A percentile compares a stretch with the other conserved stretches of the same genome.
These are phyloP conservation scores for Drosophila yooni DNA, from an alignment of 2,888 invertebrate genomes.

Conservation along the genomic window DNA sequence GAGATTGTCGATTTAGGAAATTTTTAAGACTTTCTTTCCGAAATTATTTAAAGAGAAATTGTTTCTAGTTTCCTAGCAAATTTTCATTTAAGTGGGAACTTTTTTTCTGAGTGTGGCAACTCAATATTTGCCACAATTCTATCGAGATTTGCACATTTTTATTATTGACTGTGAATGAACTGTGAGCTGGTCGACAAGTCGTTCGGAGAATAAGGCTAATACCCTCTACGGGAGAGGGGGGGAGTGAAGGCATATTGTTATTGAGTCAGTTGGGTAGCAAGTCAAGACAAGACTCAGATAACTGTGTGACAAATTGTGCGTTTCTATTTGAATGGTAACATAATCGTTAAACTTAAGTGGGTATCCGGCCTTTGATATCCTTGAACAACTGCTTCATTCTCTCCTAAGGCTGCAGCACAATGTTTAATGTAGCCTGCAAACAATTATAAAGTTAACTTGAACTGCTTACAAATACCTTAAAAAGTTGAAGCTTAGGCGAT, in stretches of 20 bases:
- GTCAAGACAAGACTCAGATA: slow-evolving; percentile 12
- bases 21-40: neutral
- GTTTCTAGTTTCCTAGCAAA: neutral
- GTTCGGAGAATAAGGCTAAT: slow-evolving; percentile 24
- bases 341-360: slow-evolving; percentile 60
- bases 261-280: neutral
- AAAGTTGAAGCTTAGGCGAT: neutral
- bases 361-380: slow-evolving; percentile 20
- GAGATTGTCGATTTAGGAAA: neutral
- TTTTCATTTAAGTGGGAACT: too few relatives aligned
- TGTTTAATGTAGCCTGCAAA: slow-evolving; percentile 24
- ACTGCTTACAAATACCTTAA: neutral
- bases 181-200: slow-evolving; percentile 20
- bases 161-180: slow-evolving; percentile 63
- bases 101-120: neutral
- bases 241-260: neutral
- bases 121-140: slow-evolving; percentile 37
- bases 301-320: slow-evolving; percentile 42
- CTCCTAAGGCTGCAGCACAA: slow-evolving; percentile 9
- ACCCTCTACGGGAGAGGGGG: neutral
- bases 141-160: slow-evolving; percentile 41
- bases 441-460: neutral
- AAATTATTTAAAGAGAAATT: neutral
- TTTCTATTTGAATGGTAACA: slow-evolving; percentile 55
- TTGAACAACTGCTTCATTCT: slow-evolving; percentile 20